phyloP scores from a whole-genome alignment of 2,888 invertebrate genomes.

The Drosophila limbata region DNA sequence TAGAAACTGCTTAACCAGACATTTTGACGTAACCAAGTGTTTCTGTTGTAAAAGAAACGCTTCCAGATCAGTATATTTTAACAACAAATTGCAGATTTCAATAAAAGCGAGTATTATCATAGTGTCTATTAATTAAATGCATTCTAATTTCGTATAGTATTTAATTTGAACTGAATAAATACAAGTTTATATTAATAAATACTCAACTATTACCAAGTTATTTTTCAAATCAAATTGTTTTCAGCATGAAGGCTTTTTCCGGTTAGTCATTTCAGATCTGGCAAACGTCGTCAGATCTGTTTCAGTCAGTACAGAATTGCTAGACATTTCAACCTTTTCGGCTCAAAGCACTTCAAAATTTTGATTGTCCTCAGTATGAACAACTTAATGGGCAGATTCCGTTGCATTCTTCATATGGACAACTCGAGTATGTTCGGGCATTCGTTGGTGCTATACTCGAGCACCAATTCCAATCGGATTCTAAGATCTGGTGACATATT shows the following conservation, averaged over 20 bases:
- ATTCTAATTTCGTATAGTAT: too few species aligned
- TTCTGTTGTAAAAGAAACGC: neutral
- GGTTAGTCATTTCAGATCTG: neutral
- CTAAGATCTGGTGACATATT: neutral
- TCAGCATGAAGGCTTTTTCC: constrained; percentile 6
- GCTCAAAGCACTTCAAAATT: constrained; percentile 15
- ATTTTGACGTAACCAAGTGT: constrained; percentile 4
- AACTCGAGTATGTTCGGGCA: neutral
- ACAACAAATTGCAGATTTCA: constrained; percentile 1
- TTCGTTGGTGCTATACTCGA: neutral
- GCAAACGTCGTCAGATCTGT: neutral
- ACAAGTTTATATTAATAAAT: too few species aligned
- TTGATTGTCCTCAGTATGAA: constrained; percentile 1
- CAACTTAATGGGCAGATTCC: constrained; percentile 4
- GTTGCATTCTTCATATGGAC: neutral
- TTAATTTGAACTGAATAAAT: too few species aligned
- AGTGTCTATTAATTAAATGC: too few species aligned
- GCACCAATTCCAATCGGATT: neutral
- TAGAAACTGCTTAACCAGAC: neutral
- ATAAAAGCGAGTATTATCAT: neutral
- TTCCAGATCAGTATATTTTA: constrained; percentile 4
- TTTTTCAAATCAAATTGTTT: neutral
- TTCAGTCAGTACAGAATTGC: neutral
- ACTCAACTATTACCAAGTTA: too few species aligned
- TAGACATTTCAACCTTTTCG: constrained; percentile 3